phyloP scores from a whole-genome alignment of 2,797 vertebrate species.

The Acanthurus tractus region DNA sequence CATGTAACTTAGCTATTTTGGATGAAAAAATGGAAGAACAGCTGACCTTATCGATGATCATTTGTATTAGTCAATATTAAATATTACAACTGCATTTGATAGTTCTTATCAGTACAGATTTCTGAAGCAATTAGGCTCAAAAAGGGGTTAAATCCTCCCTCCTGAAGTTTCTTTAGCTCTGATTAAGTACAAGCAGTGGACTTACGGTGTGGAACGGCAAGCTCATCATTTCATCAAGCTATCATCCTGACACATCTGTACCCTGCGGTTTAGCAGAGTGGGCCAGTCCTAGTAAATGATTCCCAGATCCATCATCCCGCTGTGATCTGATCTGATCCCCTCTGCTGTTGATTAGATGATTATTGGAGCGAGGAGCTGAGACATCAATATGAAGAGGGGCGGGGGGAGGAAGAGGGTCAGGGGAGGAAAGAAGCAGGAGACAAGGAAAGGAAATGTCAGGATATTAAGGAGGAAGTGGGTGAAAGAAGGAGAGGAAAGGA shows the following conservation, averaged over 20 bases:
- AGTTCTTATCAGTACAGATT: background rate
- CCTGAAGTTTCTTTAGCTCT: conserved; percentile 27
- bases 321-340: conserved; percentile 81
- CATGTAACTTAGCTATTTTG: background rate
- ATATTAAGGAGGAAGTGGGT: background rate
- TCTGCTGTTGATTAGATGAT: conserved; percentile 85
- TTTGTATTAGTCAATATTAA: background rate
- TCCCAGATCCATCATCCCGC: conserved; percentile 84
- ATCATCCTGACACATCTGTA: conserved; percentile 69
- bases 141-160: background rate
- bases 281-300: conserved; percentile 85
- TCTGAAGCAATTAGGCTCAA: conserved; percentile 1
- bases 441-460: conserved; percentile 24
- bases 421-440: conserved; percentile 11
- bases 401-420: conserved; percentile 4
- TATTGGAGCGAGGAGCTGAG: conserved; percentile 80
- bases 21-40: conserved; percentile 1
- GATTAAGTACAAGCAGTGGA: conserved; percentile 31
- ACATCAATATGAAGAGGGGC: conserved; percentile 77
- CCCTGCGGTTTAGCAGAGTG: conserved; percentile 74
- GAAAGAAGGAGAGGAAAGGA: conserved; percentile 22
- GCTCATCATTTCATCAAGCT: conserved; percentile 79
- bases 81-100: background rate
- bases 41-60: background rate
- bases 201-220: conserved; percentile 55